Evolutionary conservation across 2,113 vertebrate genomes (phyloP).

Genomic region (Sturnira hondurensis): DNA sequence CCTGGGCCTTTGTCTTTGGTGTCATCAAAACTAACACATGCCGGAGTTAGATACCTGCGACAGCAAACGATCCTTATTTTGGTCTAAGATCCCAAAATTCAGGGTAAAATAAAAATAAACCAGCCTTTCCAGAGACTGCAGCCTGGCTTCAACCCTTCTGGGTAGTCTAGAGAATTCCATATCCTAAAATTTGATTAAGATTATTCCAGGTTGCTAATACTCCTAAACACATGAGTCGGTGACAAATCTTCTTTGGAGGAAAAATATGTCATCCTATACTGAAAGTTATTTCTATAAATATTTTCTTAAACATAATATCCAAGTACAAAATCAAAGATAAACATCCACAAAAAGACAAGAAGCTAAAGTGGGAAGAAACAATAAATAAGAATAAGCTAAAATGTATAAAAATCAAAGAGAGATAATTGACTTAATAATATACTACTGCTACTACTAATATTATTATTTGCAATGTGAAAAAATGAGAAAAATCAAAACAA

Average conservation of each 20-base stretch:
- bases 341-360: background rate
- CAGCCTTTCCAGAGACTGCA: background rate
- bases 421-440: background rate
- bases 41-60: background rate
- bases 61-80: background rate
- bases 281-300: constrained; percentile 13
- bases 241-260: background rate
- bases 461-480: background rate
- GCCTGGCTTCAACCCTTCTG: background rate
- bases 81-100: background rate
- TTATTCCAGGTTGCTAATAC: background rate
- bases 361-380: background rate
- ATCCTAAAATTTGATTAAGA: background rate
- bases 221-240: background rate
- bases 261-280: background rate
- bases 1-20: background rate
- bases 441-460: background rate
- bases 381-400: background rate
- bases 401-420: background rate
- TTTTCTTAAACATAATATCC: background rate
- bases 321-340: constrained; percentile 1
- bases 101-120: background rate
- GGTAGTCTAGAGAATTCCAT: constrained; percentile 10
- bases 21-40: background rate
- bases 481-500: background rate